Percentiles rank a stretch among this genome's conserved stretches.
Conservation (phyloP, 2,797 vertebrate species). For the Gila robusta region DNA sequence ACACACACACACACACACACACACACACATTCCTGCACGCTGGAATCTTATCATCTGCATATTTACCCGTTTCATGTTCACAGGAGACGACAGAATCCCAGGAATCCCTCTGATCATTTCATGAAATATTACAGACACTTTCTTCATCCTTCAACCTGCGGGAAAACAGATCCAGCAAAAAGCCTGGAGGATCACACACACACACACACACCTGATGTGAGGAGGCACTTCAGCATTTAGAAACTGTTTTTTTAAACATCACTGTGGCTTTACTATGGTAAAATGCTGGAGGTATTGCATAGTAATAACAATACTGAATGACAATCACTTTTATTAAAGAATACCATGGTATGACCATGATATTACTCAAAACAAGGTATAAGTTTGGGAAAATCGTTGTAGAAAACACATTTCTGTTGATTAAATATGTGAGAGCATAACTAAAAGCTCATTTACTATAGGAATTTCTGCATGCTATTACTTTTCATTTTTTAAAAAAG, state of each 20-base stretch:
- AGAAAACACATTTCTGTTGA: no score
- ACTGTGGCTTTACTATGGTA: neutral
- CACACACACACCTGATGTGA: no score
- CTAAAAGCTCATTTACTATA: no score
- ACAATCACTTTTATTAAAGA: neutral
- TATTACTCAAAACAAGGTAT: no score
- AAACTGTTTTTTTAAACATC: neutral
- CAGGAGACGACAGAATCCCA: slow-evolving; percentile 74
- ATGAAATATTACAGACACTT: slow-evolving; percentile 59
- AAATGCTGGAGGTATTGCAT: neutral
- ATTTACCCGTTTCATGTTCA: slow-evolving; percentile 78
- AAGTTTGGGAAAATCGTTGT: accelerated
- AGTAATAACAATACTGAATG: neutral
- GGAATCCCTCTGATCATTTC: slow-evolving; percentile 80
- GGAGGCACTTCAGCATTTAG: neutral
- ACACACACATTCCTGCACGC: slow-evolving; percentile 36
- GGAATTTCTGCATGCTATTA: neutral
- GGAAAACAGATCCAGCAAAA: slow-evolving; percentile 57
- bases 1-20: no score
- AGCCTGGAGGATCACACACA: neutral
- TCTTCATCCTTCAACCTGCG: neutral
- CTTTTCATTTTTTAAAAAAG: neutral
- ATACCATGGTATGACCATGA: neutral
- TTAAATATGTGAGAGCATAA: no score
- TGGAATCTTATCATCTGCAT: slow-evolving; percentile 80